Conservation (phyloP, 2,797 vertebrate genomes). For the Melanotaenia maccullochi region DNA sequence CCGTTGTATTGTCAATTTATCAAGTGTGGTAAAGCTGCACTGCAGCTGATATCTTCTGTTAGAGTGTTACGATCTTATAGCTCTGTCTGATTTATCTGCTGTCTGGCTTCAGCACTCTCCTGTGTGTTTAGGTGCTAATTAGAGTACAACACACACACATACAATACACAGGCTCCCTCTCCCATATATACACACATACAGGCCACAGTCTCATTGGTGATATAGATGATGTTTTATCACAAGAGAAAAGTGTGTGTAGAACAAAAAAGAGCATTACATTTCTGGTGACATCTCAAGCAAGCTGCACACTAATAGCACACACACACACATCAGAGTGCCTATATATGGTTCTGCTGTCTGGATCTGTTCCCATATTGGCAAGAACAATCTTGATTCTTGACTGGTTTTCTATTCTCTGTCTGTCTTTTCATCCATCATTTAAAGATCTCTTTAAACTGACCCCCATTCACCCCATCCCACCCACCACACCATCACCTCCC, state of each 20-base stretch:
- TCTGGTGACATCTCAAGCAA: conserved; percentile 76
- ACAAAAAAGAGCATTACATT: conserved; percentile 76
- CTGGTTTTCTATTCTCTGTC: conserved; percentile 27
- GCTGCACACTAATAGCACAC: conserved; percentile 9
- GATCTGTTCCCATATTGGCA: background rate
- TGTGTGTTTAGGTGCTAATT: conserved; percentile 84
- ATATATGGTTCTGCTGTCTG: conserved; percentile 12
- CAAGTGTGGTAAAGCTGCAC: conserved; percentile 67
- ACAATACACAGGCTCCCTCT: conserved; percentile 24
- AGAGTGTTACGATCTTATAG: conserved; percentile 71
- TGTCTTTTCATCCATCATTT: conserved; percentile 49
- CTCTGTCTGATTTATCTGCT: conserved; percentile 80
- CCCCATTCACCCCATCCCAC: background rate
- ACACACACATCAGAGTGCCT: conserved; percentile 13
- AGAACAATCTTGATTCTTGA: conserved; percentile 32
- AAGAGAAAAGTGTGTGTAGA: conserved; percentile 74
- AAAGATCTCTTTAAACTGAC: conserved; percentile 19
- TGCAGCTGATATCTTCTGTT: conserved; percentile 67
- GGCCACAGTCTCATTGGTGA: conserved; percentile 54
- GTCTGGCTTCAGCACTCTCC: conserved; percentile 76
- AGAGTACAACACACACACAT: conserved; percentile 62
- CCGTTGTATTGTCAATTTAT: conserved; percentile 65
- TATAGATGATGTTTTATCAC: conserved; percentile 78
- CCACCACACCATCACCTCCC: background rate
- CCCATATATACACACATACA: conserved; percentile 28